Conservation (phyloP, 2,797 vertebrate genomes). For the Rhadinocentrus ornatus region DNA sequence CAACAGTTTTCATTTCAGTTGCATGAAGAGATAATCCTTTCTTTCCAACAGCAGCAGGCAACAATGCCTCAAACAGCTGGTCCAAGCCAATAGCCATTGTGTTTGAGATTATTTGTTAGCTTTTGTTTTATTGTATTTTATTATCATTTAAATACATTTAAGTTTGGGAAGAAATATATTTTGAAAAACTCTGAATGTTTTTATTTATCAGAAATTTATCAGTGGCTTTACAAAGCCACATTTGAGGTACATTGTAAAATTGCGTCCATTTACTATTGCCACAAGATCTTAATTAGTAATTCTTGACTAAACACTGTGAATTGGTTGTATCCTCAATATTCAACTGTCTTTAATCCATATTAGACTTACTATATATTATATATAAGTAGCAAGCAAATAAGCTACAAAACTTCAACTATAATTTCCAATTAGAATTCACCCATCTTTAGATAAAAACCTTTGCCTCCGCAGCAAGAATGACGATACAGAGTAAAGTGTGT, state of each 20-base stretch:
- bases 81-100: slow-evolving; percentile 57
- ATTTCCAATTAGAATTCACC: slow-evolving; percentile 7
- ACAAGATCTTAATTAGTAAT: background rate
- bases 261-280: background rate
- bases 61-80: slow-evolving; percentile 70
- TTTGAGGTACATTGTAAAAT: slow-evolving; percentile 12
- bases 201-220: slow-evolving; percentile 21
- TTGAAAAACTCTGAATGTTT: background rate
- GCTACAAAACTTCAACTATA: slow-evolving; percentile 6
- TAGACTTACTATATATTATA: background rate
- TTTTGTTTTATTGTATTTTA: background rate
- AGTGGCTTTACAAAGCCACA: slow-evolving; percentile 3
- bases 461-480: slow-evolving; percentile 6
- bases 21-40: slow-evolving; percentile 69
- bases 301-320: slow-evolving; percentile 18
- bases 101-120: slow-evolving; percentile 15
- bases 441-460: slow-evolving; percentile 19
- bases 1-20: slow-evolving; percentile 54
- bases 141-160: slow-evolving; percentile 8
- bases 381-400: slow-evolving; percentile 3
- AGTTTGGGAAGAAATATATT: background rate
- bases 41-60: slow-evolving; percentile 46
- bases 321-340: background rate
- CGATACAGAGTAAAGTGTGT: slow-evolving; percentile 50
- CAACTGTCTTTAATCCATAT: slow-evolving; percentile 15